Evolutionary conservation across 35 echinoderm and acorn worm species (phyloP).

Genomic region (Amphiura filiformis): DNA sequence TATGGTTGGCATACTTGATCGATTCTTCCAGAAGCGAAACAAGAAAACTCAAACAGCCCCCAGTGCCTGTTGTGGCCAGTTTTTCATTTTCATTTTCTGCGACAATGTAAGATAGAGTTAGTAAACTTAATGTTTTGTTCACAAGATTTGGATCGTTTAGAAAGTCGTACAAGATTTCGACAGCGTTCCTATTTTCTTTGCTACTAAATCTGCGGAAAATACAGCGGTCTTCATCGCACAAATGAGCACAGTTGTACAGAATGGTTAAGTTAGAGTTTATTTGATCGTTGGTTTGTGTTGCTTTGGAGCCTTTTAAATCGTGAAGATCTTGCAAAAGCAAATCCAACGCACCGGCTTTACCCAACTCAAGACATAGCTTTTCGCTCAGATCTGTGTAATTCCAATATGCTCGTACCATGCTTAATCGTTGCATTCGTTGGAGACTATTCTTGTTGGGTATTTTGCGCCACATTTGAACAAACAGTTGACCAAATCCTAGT

Average conservation of each 20-base stretch:
- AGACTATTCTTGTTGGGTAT: background rate
- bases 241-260: constrained; percentile 69
- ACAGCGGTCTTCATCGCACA: constrained; percentile 24
- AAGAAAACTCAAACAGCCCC: constrained; percentile 62
- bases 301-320: constrained; percentile 48
- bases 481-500: background rate
- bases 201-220: constrained; percentile 22
- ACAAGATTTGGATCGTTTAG: constrained; percentile 56
- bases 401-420: constrained; percentile 47
- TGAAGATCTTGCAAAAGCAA: constrained; percentile 62
- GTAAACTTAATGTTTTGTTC: constrained; percentile 54
- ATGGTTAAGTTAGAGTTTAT: constrained; percentile 74
- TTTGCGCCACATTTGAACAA: background rate
- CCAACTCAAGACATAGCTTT: constrained; percentile 36
- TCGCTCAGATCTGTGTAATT: constrained; percentile 75
- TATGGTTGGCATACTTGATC: constrained; percentile 57
- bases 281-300: constrained; percentile 56
- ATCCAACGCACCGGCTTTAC: constrained; percentile 34
- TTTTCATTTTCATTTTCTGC: constrained; percentile 66
- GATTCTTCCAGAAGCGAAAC: constrained; percentile 74
- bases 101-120: constrained; percentile 72
- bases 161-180: constrained; percentile 40
- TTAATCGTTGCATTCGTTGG: background rate
- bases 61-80: constrained; percentile 35
- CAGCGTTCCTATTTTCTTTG: constrained; percentile 5